Evolutionary conservation across 1,140 invertebrate genomes (phyloP).

Genomic region (Pachypsylla venusta): DNA sequence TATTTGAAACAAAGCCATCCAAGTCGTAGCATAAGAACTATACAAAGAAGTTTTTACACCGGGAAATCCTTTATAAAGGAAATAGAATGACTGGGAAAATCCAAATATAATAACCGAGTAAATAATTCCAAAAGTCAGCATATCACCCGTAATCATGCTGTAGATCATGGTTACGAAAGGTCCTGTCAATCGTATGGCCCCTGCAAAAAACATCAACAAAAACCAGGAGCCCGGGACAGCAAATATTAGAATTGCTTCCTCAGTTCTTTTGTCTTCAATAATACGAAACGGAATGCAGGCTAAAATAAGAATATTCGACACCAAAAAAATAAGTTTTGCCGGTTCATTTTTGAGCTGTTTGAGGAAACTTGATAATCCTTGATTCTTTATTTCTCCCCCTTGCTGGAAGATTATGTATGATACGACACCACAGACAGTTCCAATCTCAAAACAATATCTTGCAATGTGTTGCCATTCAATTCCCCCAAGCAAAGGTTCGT

Average conservation of each 20-base stretch:
- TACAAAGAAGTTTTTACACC: slow-evolving; percentile 61
- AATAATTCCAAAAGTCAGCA: slow-evolving; percentile 94
- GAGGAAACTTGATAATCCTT: slow-evolving; percentile 75
- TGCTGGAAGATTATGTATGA: slow-evolving; percentile 83
- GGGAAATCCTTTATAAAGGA: slow-evolving; percentile 85
- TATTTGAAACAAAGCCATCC: slow-evolving; percentile 96
- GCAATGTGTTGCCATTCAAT: slow-evolving; percentile 36
- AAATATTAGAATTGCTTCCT: slow-evolving; percentile 83
- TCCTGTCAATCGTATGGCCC: slow-evolving; percentile 80
- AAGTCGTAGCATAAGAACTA: slow-evolving; percentile 73
- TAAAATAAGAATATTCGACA: slow-evolving; percentile 84
- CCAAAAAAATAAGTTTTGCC: slow-evolving; percentile 82
- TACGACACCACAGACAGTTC: slow-evolving; percentile 68
- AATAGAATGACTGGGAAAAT: slow-evolving; percentile 94
- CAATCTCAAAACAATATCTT: slow-evolving; percentile 63
- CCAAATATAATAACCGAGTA: slow-evolving; percentile 84
- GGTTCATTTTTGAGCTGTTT: slow-evolving; percentile 91
- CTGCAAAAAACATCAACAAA: slow-evolving; percentile 95
- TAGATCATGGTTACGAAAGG: slow-evolving; percentile 98
- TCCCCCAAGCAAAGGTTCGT: slow-evolving; percentile 37
- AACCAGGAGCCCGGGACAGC: slow-evolving; percentile 93
- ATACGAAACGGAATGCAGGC: slow-evolving; percentile 81
- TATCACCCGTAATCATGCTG: slow-evolving; percentile 93
- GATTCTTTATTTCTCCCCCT: slow-evolving; percentile 83
- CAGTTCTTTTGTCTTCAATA: slow-evolving; percentile 50